Base-by-base conservation (phyloP, 2,888 invertebrate species). In the Cacoxenus indagator region DNA sequence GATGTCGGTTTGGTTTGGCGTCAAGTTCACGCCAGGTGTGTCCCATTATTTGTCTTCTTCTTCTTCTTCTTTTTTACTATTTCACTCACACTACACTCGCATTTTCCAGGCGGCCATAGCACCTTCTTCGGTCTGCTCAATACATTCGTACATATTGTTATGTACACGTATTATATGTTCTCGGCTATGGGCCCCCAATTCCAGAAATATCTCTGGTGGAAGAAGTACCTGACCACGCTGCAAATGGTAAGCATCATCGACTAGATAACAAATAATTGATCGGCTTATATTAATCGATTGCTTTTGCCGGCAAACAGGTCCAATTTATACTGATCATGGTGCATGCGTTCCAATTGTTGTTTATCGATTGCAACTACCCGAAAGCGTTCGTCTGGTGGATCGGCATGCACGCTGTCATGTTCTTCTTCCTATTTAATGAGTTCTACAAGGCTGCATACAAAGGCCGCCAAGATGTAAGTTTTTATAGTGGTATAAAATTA, bases 1-100 rank as follows among this genome's bases (percentile, higher is more conserved):
- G 46, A 94, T 97, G 93, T 96, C 96, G 4, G 97, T 97, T 73
- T 98, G 98, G 97, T 96, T 97, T 87, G 98, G 97, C 65, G 96
- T 97, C 67, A 96, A 96, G 90, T 97, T 96, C 90, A 96, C 96
- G 27, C 96, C 97, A 86, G 95, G 94, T 94, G 88, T 88, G 89
- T 74, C 59, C n/a, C n/a, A n/a, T n/a, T n/a, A n/a, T n/a, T n/a
- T 26, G 1, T 55, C 22, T 2, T 26, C 27, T 22, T 27, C 27
- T 19, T 1, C 29, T n/a, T 9, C 11, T 27, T 22, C 17, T 22
- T 26, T 46, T 46, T 45, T 19, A 48, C 27, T 27, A 24, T 22
- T n/a, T n/a, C n/a, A n/a, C n/a, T n/a, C n/a, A n/a, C n/a, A n/a
- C n/a, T n/a, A n/a, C n/a, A n/a, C n/a, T n/a, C n/a, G n/a, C n/a